Base-by-base conservation (phyloP, 2,113 vertebrate genomes). In the Bubalus kerabau region DNA sequence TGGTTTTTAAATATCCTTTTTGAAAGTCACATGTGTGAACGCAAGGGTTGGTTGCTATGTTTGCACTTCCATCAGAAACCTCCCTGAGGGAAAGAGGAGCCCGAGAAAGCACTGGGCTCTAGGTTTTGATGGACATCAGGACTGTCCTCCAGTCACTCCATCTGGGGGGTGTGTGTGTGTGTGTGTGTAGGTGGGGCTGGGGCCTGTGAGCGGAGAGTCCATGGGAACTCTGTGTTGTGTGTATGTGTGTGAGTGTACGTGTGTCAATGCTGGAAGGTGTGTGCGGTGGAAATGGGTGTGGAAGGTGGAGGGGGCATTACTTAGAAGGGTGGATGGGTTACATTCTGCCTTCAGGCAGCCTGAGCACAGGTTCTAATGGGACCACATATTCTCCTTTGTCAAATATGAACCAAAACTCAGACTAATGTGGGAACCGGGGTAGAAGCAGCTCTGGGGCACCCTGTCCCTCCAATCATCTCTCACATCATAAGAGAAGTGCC, bases 381-480 rank as follows among this genome's bases (percentile, higher is more conserved):
- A 28, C 1, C 64, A 13, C 4, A 36, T 32, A 14, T 10, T 1
- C n/a, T 57, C 2, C 6, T n/a, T 36, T 26, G 28, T 36, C 32
- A 81, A 26, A 80, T 32, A 67, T 16, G 30, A 14, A 8, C 17
- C 19, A 26, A 30, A 60, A 24, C 9, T 71, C 30, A 28, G 15
- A 7, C 1, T 10, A 10, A 48, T 15, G 26, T 1, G 36, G 32
- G 26, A 4, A 3, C 0, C 0, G 1, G 26, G 15, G 3, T 2
- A 0, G 5, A 3, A 8, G 48, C 1, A 43, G 40, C 11, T 62
- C 21, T 4, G 0, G 0, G 0, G 21, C 0, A 2, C 10, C 16
- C 5, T 5, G 13, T n/a, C 11, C 15, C 1, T 3, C 30, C 46
- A 13, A 0, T 16, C 21, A 7, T 3, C 13, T 17, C 19, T 3